Conservation (phyloP, 2,797 vertebrate species). For the Trematomus bernacchii region DNA sequence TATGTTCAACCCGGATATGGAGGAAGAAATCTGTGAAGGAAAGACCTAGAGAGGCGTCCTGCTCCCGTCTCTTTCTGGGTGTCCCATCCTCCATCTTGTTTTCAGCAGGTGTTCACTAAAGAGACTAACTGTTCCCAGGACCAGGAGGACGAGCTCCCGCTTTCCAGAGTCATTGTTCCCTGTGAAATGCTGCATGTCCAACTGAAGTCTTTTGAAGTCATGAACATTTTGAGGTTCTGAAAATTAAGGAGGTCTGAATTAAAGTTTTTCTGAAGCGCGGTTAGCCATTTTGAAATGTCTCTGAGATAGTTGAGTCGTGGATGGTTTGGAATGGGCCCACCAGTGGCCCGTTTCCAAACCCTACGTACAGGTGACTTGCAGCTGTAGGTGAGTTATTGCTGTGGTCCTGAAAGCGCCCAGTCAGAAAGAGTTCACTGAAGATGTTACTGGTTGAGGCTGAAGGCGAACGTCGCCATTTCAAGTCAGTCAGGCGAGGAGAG, state of each 20-base stretch:
- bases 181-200: slow-evolving; percentile 28
- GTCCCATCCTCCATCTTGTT: not conserved
- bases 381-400: slow-evolving; percentile 71
- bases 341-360: slow-evolving; percentile 54
- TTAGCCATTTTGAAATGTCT: slow-evolving; percentile 25
- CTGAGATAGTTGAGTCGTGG: slow-evolving; percentile 11
- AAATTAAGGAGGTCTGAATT: slow-evolving; percentile 10
- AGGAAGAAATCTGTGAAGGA: slow-evolving; percentile 26
- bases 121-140: slow-evolving; percentile 42
- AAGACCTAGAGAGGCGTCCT: slow-evolving; percentile 12
- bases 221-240: slow-evolving; percentile 3
- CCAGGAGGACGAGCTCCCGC: slow-evolving; percentile 13
- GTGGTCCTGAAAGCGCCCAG: slow-evolving; percentile 63
- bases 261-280: slow-evolving; percentile 18
- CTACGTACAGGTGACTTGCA: slow-evolving; percentile 40
- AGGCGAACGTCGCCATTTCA: slow-evolving; percentile 57
- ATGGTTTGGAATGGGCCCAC: slow-evolving; percentile 47
- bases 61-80: slow-evolving; percentile 20
- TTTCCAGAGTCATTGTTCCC: slow-evolving; percentile 29
- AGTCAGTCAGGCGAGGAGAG: slow-evolving; percentile 69
- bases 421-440: slow-evolving; percentile 33
- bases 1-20: slow-evolving; percentile 4
- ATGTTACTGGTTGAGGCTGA: slow-evolving; percentile 35
- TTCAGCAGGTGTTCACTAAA: slow-evolving; percentile 56
- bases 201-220: slow-evolving; percentile 40